Evolutionary conservation across 2,113 vertebrate genomes (phyloP).

Genomic region (Sigmodon hispidus): DNA sequence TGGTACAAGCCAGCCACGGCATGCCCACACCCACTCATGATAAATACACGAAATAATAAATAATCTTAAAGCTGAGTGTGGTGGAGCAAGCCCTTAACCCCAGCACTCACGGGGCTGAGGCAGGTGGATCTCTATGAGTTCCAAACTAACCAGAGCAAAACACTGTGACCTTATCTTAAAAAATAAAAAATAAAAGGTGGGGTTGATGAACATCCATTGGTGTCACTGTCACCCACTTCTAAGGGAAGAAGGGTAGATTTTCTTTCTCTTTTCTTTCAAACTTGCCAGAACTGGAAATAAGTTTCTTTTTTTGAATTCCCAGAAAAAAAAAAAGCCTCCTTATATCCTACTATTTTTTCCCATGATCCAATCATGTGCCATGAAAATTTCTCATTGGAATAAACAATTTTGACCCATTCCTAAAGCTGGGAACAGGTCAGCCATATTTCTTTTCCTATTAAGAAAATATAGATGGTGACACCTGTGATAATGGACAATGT

Average conservation of each 20-base stretch:
- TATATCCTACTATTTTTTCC: background rate
- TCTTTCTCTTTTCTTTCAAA: background rate
- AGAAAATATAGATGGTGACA: background rate
- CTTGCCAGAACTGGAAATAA: constrained; percentile 15
- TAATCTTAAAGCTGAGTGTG: background rate
- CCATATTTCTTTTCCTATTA: background rate
- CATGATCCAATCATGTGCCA: background rate
- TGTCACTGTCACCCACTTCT: background rate
- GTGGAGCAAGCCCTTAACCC: background rate
- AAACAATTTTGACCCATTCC: background rate
- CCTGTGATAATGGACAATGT: background rate
- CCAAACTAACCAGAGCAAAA: background rate
- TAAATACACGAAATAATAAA: background rate
- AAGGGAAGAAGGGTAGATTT: background rate
- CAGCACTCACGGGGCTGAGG: background rate
- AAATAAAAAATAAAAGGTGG: background rate
- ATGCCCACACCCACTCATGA: too few relatives aligned
- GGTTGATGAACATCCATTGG: background rate
- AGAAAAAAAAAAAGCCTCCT: constrained; percentile 15
- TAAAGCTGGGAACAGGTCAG: background rate
- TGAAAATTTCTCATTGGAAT: background rate
- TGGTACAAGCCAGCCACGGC: background rate
- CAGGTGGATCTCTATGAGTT: background rate
- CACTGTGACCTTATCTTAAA: background rate
- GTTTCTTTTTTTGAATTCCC: background rate